Base-by-base conservation (phyloP, 2,797 vertebrate genomes). In the Carduelis carduelis region DNA sequence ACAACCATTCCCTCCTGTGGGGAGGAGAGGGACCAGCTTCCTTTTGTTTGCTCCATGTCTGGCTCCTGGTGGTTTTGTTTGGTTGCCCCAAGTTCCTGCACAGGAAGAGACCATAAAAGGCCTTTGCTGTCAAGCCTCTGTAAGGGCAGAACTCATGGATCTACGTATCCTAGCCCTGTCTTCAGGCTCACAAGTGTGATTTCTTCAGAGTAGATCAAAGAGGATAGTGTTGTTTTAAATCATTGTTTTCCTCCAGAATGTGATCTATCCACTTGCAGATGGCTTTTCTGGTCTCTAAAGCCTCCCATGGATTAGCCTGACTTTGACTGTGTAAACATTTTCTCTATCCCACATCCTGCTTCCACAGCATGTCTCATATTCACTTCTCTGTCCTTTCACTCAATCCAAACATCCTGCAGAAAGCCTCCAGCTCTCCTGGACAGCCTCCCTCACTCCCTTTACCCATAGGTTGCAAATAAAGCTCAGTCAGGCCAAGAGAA, bases 311-410 rank as follows among this genome's bases (percentile, higher is more conserved):
- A 86, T 94, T 92, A 95, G 84, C 57, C 84, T 53, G 81, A 20
- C 1, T 69, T 35, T 56, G 69, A 27, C 80, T 86, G 80, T 53
- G 37, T 93, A 96, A 94, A 96, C 91, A 95, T 83, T 78, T 80
- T 88, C 91, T 81, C 59, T 56, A 49, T 88, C 87, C 91, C 93
- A 94, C 96, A 95, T 95, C 96, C 96, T 96, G 94, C 89, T 93
- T 96, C 91, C 95, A 81, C 79, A 61, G 69, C 64, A 3, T 68
- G 84, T 20, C 92, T 94, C 8, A 1, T 71, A 41, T 52, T 86
- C 47, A 8, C 46, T 82, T 50, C 84, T 89, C 82, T 37, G 53
- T 83, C 87, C 69, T 87, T 65, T 85, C 12, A 1, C 64, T 77
- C 89, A 59, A 49, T 80, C 84, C 83, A 96, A 96, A 95, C 92